phyloP scores from a whole-genome alignment of 2,113 vertebrate genomes.

The Pagrus major region DNA sequence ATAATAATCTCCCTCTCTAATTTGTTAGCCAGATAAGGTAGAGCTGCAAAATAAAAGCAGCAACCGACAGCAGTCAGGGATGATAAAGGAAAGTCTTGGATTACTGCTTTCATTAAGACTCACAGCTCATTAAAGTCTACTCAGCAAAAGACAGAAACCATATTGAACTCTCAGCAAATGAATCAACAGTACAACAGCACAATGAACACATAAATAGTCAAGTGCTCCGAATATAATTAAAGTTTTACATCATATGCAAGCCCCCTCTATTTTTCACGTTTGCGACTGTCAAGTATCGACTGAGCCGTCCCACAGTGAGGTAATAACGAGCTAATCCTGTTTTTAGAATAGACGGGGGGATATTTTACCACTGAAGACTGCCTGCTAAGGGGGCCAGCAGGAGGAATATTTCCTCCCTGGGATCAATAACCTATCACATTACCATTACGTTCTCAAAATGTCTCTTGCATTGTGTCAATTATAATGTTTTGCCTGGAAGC shows the following conservation, averaged over 20 bases:
- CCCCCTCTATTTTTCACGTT: slow-evolving; percentile 16
- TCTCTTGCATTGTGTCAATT: background rate
- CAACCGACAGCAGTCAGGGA: slow-evolving; percentile 15
- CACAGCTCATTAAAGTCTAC: slow-evolving; percentile 66
- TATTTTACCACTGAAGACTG: slow-evolving; percentile 44
- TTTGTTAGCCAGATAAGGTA: slow-evolving; percentile 23
- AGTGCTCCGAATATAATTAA: slow-evolving; percentile 60
- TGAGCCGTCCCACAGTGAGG: background rate
- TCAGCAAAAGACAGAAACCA: slow-evolving; percentile 44
- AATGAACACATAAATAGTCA: slow-evolving; percentile 57
- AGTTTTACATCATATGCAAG: slow-evolving; percentile 56
- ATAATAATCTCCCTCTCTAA: slow-evolving; percentile 21
- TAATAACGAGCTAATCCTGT: slow-evolving; percentile 23
- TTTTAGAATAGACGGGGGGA: slow-evolving; percentile 18
- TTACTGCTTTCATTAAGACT: slow-evolving; percentile 56
- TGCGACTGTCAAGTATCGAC: slow-evolving; percentile 40
- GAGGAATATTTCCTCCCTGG: slow-evolving; percentile 8
- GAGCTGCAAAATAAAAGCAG: slow-evolving; percentile 33
- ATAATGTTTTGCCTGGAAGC: slow-evolving; percentile 7
- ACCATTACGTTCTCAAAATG: slow-evolving; percentile 34
- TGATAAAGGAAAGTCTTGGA: slow-evolving; percentile 54
- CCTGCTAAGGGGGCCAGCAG: background rate
- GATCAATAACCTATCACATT: slow-evolving; percentile 46
- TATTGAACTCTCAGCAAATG: slow-evolving; percentile 59
- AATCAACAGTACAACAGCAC: slow-evolving; percentile 52